These are phyloP conservation scores for Lepus oiostolus DNA, from an alignment of 2,797 vertebrate species.

Conservation along the genomic window DNA sequence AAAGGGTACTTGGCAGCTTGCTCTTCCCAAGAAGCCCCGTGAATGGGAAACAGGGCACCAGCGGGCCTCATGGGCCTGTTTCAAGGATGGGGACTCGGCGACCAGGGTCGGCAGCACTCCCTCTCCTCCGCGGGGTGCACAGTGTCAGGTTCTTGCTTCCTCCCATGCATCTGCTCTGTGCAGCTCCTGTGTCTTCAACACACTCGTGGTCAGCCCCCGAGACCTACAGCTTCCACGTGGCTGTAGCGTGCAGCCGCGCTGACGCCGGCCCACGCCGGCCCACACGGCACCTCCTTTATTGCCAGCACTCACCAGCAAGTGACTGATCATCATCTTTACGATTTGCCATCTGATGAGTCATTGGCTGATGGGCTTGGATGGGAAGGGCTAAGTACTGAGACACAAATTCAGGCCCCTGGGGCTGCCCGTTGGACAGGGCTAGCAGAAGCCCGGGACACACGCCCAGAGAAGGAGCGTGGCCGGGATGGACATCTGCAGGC, in stretches of 20 bases:
- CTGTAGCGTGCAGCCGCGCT: background rate
- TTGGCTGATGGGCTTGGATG: background rate
- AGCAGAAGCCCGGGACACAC: background rate
- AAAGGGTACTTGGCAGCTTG: background rate
- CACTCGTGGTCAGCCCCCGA: background rate
- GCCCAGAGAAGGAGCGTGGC: background rate
- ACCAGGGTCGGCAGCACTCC: background rate
- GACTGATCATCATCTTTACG: background rate
- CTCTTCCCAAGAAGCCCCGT: background rate
- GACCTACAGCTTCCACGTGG: rapidly evolving
- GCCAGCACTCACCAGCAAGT: background rate
- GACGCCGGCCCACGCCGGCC: background rate
- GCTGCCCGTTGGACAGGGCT: background rate
- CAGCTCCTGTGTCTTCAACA: too few species aligned
- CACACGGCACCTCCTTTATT: background rate
- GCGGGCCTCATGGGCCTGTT: background rate
- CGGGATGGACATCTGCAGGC: background rate
- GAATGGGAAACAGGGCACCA: background rate
- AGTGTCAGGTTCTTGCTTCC: background rate
- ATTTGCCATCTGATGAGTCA: background rate
- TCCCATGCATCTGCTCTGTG: background rate
- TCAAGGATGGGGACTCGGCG: background rate
- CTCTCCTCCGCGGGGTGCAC: rapidly evolving
- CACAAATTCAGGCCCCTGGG: too few species aligned
- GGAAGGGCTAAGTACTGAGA: background rate